phyloP scores from a whole-genome alignment of 2,113 vertebrate genomes.

The Sardina pilchardus region DNA sequence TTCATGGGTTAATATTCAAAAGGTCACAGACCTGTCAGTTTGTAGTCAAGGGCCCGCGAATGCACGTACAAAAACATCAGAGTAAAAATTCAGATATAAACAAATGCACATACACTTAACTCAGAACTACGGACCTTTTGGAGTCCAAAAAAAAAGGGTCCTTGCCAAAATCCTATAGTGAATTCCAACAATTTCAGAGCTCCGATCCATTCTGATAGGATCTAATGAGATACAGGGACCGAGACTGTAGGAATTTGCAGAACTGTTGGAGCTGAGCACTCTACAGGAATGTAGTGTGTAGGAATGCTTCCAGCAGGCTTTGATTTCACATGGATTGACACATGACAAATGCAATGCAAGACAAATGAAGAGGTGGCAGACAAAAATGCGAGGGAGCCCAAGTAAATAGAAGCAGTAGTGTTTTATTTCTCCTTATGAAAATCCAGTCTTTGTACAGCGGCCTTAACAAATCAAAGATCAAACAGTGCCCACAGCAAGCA shows the following conservation, averaged over 20 bases:
- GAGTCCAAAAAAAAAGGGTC: background rate
- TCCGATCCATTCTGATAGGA: background rate
- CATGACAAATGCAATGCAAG: background rate
- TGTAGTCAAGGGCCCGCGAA: background rate
- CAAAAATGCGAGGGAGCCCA: conserved; percentile 20
- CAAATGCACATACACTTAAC: background rate
- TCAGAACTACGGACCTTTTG: background rate
- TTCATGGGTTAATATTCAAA: background rate
- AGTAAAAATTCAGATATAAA: background rate
- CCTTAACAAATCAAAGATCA: conserved; percentile 70
- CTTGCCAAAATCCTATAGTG: background rate
- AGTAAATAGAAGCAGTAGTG: conserved; percentile 55
- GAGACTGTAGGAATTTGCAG: background rate
- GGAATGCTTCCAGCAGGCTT: background rate
- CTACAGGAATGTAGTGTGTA: background rate
- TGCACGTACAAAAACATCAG: background rate
- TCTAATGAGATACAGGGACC: background rate
- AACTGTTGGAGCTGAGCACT: background rate
- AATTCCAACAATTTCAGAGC: background rate
- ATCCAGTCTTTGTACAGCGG: conserved; percentile 66
- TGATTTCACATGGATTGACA: background rate
- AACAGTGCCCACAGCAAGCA: conserved; percentile 64
- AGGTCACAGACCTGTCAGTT: background rate
- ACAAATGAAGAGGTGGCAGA: background rate
- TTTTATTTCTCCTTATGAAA: conserved; percentile 75